Conservation (phyloP, 1,140 invertebrate genomes). For the Parapsyche elsis region DNA sequence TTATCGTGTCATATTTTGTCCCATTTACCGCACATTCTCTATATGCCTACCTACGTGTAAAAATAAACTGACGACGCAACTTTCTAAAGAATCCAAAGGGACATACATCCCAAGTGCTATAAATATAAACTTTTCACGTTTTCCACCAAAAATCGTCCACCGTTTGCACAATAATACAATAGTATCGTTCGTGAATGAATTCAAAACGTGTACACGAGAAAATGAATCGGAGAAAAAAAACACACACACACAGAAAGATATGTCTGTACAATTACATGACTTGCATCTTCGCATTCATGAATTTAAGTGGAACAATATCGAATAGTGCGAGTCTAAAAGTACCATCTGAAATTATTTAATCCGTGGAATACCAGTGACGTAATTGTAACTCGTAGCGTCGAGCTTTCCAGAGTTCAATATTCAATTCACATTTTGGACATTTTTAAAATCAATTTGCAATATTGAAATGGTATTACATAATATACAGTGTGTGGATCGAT, state of each 20-base stretch:
- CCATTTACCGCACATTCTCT: conserved; percentile 39
- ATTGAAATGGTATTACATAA: too few species aligned
- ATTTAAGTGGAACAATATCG: not conserved
- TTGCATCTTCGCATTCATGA: conserved; percentile 31
- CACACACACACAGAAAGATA: too few species aligned
- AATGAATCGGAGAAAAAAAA: not conserved
- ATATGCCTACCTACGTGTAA: not conserved
- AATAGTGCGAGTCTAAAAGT: not conserved
- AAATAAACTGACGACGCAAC: not conserved
- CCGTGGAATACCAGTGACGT: too few species aligned
- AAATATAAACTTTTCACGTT: not conserved
- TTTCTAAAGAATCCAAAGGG: not conserved
- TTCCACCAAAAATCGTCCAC: not conserved
- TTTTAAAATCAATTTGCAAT: too few species aligned
- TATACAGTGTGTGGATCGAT: too few species aligned
- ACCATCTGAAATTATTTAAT: too few species aligned
- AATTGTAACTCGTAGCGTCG: too few species aligned
- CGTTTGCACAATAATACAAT: too few species aligned
- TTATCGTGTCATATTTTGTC: conserved; percentile 44
- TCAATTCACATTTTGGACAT: too few species aligned
- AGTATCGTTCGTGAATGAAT: not conserved
- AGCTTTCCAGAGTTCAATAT: too few species aligned
- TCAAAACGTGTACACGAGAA: not conserved
- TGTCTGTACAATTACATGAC: conserved; percentile 25
- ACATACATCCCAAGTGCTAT: not conserved